Conservation (phyloP, 1,140 invertebrate genomes). For the Drosophila pallidifrons region DNA sequence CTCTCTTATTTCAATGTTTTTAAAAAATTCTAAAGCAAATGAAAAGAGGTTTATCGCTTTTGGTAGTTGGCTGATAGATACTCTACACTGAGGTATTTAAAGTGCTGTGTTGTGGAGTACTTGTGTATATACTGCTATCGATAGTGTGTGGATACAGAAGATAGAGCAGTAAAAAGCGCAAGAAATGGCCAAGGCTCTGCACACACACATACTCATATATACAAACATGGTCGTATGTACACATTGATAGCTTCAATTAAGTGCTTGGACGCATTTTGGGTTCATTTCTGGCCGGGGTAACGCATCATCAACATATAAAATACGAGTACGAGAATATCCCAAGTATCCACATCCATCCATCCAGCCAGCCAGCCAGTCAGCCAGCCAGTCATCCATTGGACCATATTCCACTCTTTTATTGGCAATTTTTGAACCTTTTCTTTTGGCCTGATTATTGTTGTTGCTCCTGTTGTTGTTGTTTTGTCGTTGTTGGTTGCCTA, state of each 20-base stretch:
- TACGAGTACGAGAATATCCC: not conserved
- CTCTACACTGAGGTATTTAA: no score
- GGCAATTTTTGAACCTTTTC: slow-evolving; percentile 70
- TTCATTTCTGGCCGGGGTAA: slow-evolving; percentile 47
- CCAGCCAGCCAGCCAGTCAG: not conserved
- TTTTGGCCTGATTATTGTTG: slow-evolving; percentile 23
- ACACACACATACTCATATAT: slow-evolving; percentile 1
- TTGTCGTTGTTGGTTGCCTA: slow-evolving; percentile 50
- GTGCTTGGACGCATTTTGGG: slow-evolving; percentile 72
- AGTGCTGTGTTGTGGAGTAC: no score
- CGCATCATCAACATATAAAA: slow-evolving; percentile 16
- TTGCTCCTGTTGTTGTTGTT: slow-evolving; percentile 7
- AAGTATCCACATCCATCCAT: slow-evolving; percentile 8
- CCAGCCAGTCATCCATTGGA: slow-evolving; percentile 6
- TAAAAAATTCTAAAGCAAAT: no score
- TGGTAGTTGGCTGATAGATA: no score
- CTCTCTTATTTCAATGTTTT: not conserved
- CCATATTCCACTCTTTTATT: slow-evolving; percentile 56
- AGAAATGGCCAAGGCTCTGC: slow-evolving; percentile 20
- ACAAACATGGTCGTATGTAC: slow-evolving; percentile 1
- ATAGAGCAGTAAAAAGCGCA: slow-evolving; percentile 18
- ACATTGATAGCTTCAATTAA: slow-evolving; percentile 79
- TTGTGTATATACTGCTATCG: no score
- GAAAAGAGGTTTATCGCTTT: no score
- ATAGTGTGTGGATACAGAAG: not conserved